Evolutionary conservation across 37 sponge, comb jelly and placozoan species (phyloP), one percentile per base, ranked within the genome.

Genomic region (Amphimedon queenslandica): DNA sequence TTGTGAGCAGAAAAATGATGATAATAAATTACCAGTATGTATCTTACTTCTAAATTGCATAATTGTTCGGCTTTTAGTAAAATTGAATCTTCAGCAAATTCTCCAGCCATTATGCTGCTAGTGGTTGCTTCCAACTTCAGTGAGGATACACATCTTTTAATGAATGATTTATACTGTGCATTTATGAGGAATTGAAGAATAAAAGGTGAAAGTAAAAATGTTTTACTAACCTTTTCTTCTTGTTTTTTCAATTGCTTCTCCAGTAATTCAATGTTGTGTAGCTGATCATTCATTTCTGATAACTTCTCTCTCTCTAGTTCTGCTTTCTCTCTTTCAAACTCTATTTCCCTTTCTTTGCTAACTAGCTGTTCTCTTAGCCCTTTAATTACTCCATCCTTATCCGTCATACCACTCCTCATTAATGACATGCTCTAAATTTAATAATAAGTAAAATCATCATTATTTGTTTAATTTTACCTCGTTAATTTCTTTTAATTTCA

Each of bases 51-150:
- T n/a, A 76, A 75, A 18, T 77, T 85, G 24, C 68, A 56, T 21
- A 92, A 63, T 37, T 87, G 92, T 30, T 87, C 73, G 25, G 78
- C 77, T 63, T 76, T 77, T 67, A 72, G 39, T 8, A 92, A 36
- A n/a, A 92, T 56, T 24, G 89, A 89, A 42, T 92, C 92, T 36
- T 73, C 38, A 2, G 82, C 87, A 74, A 90, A 82, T 24, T 85
- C 91, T 55, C 86, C 87, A 63, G 79, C 43, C 24, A 90, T 55
- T 34, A 90, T 81, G 25, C 70, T 70, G 58, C 72, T 74, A 4
- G 75, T 65, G 5, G 38, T 64, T 43, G 28, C 41, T 40, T 90
- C 91, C 42, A 90, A 56, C 55, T 84, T 53, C 42, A 89, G 31
- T 25, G 90, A 79, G 23, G 18, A 76, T 25, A 67, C 60, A 42